Evolutionary conservation across 2,797 vertebrate genomes (phyloP), one percentile per base, ranked within the genome.

Genomic region (Phrynocephalus forsythii): DNA sequence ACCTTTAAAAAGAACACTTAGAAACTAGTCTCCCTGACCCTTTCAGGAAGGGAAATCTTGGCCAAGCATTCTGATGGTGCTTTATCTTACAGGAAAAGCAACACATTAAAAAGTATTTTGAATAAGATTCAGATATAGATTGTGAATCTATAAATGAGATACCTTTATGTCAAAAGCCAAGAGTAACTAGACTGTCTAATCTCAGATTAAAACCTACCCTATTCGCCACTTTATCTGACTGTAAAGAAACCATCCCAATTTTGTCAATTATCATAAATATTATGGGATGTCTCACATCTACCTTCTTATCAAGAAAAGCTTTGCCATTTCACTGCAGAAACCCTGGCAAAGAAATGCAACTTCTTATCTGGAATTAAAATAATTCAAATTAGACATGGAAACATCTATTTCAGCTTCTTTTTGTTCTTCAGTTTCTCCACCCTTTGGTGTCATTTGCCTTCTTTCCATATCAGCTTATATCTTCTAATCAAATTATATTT

Each of bases 171-270:
- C 71, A 91, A 79, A 89, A 68, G 76, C 52, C 72, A 93, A 90
- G 86, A 91, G 91, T 79, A 90, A 94, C 73, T 78, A 92, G 80
- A 87, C 60, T 86, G 90, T 60, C 79, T 83, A 90, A 83, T 82
- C 75, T 86, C 24, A 93, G 72, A 91, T 89, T 10, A 60, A 87
- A 90, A 90, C 79, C 0, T 0, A 30, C 22, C 92, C 63, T 82
- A 76, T 90, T 90, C 66, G 60, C 82, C 89, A 91, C 88, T 91
- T 94, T 87, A 93, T 76, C 87, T 87, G 81, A 67, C 15, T 90
- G 63, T 90, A 87, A 91, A 91, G 90, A 86, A 33, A 87, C 90
- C 85, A 90, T 92, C 87, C 90, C 88, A 93, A 92, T 94, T 94
- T 93, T 84, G 93, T 91, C 9, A 92, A 68, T 86, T 50, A 9